phyloP scores from a whole-genome alignment of 1,140 invertebrate genomes.

The Drosophila ercepeae region DNA sequence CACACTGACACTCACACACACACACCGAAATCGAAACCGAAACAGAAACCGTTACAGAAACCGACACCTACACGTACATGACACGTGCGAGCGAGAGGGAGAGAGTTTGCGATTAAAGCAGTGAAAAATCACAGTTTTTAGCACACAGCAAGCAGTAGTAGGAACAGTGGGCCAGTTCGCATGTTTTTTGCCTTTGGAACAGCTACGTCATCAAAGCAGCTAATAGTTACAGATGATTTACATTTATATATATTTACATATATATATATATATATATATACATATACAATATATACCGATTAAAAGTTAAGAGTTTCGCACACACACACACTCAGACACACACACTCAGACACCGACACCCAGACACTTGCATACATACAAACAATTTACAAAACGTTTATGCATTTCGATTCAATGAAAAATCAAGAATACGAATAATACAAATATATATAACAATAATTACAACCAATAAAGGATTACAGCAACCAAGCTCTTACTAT shows the following conservation, averaged over 20 bases:
- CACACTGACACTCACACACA: conserved; percentile 11
- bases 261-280: conserved; percentile 53
- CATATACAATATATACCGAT: conserved; percentile 44
- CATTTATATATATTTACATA: conserved; percentile 45
- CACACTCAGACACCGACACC: background rate
- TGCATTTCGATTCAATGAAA: conserved; percentile 50
- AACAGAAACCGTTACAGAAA: no score
- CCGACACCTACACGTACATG: background rate
- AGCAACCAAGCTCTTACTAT: conserved; percentile 51
- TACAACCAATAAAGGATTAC: conserved; percentile 51
- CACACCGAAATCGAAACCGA: no score
- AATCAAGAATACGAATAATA: conserved; percentile 51
- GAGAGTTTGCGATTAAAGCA: conserved; percentile 34
- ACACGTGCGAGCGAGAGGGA: conserved; percentile 15
- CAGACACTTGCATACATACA: conserved; percentile 23
- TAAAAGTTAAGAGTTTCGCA: conserved; percentile 53
- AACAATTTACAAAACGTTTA: conserved; percentile 44
- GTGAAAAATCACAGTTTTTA: background rate
- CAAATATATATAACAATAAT: conserved; percentile 50
- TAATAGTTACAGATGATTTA: conserved; percentile 50
- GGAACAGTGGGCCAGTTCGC: conserved; percentile 23
- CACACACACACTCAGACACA: conserved; percentile 11
- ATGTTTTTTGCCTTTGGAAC: conserved; percentile 43
- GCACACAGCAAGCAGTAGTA: conserved; percentile 12
- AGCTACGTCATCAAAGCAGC: conserved; percentile 42